Conservation (phyloP, 2,888 invertebrate species). For the Deilephila elpenor region DNA sequence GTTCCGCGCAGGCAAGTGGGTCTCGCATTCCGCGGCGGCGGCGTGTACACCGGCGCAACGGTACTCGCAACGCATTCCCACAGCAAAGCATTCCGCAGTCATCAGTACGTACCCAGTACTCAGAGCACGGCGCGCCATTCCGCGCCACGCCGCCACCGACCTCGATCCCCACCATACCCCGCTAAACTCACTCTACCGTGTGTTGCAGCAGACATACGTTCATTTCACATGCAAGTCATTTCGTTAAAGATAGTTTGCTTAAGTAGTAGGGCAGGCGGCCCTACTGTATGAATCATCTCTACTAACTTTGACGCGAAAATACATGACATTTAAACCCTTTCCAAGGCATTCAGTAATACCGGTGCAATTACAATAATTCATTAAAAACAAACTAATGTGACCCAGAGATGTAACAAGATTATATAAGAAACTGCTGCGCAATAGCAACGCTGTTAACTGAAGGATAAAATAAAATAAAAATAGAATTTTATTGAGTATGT, state of each 20-base stretch:
- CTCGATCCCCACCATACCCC: constrained; percentile 64
- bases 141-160: constrained; percentile 55
- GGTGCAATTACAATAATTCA: not conserved
- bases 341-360: not conserved
- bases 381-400: constrained; percentile 5
- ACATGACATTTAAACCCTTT: not conserved
- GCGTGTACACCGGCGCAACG: constrained; percentile 72
- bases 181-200: constrained; percentile 35
- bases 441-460: not conserved
- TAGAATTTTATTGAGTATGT: not conserved
- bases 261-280: too few species aligned
- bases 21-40: constrained; percentile 77
- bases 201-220: constrained; percentile 17
- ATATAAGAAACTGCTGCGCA: constrained; percentile 10
- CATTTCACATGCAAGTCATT: constrained; percentile 8
- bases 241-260: constrained; percentile 4
- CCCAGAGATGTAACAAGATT: constrained; percentile 14
- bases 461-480: not conserved
- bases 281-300: not conserved
- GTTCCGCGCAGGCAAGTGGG: constrained; percentile 73
- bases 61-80: constrained; percentile 82
- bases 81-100: constrained; percentile 76
- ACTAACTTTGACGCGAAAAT: not conserved
- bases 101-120: constrained; percentile 26
- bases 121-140: not conserved